Conservation (phyloP, 2,113 vertebrate species). For the Pelobates fuscus region DNA sequence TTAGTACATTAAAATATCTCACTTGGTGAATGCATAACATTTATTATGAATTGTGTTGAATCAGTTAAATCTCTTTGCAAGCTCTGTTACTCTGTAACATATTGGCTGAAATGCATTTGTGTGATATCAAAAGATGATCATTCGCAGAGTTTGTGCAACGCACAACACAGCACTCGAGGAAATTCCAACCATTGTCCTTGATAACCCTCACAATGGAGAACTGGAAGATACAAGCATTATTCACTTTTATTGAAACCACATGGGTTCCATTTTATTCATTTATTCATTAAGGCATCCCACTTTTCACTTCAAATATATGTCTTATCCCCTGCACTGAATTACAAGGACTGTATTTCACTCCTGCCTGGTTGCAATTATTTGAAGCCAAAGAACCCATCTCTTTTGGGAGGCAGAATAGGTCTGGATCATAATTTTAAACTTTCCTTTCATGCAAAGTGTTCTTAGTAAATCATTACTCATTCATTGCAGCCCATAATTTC, state of each 20-base stretch:
- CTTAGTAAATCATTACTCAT: slow-evolving; percentile 50
- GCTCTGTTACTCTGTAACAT: neutral
- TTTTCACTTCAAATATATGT: slow-evolving; percentile 41
- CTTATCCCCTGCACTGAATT: slow-evolving; percentile 33
- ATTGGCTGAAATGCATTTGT: neutral
- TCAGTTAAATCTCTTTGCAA: no score
- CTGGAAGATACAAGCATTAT: slow-evolving; percentile 15
- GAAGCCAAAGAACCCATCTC: slow-evolving; percentile 39
- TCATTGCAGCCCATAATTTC: slow-evolving; percentile 39
- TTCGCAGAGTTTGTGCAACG: neutral
- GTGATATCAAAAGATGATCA: neutral
- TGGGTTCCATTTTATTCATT: slow-evolving; percentile 39
- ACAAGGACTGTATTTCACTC: slow-evolving; percentile 22
- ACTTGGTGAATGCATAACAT: no score
- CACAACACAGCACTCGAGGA: neutral
- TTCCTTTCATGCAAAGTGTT: slow-evolving; percentile 33
- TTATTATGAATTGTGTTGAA: no score
- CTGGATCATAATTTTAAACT: slow-evolving; percentile 41
- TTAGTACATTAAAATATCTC: no score
- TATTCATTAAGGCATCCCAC: slow-evolving; percentile 46
- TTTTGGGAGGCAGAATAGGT: slow-evolving; percentile 31
- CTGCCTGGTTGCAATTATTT: slow-evolving; percentile 42
- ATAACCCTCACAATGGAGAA: slow-evolving; percentile 1
- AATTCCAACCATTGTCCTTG: slow-evolving; percentile 23
- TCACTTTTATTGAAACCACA: slow-evolving; percentile 39